These are phyloP conservation scores for Emys orbicularis DNA, from an alignment of 2,797 vertebrate genomes.

Conservation along the genomic window DNA sequence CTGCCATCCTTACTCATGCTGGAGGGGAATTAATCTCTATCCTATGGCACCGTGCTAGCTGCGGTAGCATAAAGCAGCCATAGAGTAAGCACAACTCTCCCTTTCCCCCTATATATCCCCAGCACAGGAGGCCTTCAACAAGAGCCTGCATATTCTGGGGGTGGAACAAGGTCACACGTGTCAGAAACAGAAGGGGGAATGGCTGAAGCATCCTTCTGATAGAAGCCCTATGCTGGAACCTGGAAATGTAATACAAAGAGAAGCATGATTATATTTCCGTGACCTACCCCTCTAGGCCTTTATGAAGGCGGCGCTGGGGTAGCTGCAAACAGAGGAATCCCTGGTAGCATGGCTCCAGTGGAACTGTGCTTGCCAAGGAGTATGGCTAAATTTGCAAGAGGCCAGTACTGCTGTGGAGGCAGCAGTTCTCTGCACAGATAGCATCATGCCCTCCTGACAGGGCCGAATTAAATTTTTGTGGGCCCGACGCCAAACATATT, in stretches of 20 bases:
- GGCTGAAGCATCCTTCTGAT: neutral
- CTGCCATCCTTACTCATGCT: neutral
- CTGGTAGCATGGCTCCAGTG: neutral
- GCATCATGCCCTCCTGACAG: neutral
- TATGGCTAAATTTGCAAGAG: too few relatives aligned
- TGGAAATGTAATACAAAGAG: neutral
- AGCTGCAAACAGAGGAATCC: neutral
- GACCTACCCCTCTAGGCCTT: neutral
- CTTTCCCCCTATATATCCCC: neutral
- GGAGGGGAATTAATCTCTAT: neutral
- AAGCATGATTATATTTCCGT: neutral
- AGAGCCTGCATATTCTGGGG: neutral
- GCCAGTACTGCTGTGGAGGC: too few relatives aligned
- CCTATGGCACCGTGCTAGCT: neutral
- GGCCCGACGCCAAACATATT: too few relatives aligned
- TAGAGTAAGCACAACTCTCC: neutral
- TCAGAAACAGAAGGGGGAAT: neutral
- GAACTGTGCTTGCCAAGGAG: neutral
- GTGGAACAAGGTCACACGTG: neutral
- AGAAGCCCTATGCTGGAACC: neutral
- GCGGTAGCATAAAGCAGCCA: rapidly evolving
- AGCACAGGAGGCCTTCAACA: neutral
- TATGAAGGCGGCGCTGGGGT: neutral
- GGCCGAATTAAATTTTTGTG: too few relatives aligned
- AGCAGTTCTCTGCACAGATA: neutral